A percentile compares a stretch with the other conserved stretches of the same genome.
These are phyloP conservation scores for Trissolcus basalis DNA, from an alignment of 1,140 invertebrate genomes.

Conservation along the genomic window DNA sequence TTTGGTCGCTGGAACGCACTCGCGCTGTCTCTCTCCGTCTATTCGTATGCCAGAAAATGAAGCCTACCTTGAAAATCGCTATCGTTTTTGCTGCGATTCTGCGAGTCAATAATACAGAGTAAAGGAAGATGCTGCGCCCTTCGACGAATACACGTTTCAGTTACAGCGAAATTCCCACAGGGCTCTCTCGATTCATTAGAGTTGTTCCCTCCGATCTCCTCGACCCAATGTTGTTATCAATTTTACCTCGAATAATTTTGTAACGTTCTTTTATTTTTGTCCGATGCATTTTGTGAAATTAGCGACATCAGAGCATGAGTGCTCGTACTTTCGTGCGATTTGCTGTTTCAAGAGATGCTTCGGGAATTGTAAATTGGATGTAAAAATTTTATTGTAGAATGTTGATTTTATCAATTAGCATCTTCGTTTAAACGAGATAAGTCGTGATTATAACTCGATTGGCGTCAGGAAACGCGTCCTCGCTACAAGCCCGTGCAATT, in stretches of 20 bases:
- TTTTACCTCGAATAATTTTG: too few relatives aligned
- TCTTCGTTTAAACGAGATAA: neutral
- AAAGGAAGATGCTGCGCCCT: constrained; percentile 32
- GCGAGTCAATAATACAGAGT: constrained; percentile 42
- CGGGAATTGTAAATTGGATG: too few relatives aligned
- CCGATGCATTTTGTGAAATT: too few relatives aligned
- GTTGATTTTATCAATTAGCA: too few relatives aligned
- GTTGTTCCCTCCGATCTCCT: too few relatives aligned
- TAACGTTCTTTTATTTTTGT: too few relatives aligned
- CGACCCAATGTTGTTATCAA: too few relatives aligned
- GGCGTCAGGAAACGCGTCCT: neutral
- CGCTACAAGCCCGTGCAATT: neutral
- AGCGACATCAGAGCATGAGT: too few relatives aligned
- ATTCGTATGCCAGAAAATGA: constrained; percentile 40
- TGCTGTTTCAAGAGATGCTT: too few relatives aligned
- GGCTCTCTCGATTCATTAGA: neutral
- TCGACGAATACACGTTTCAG: constrained; percentile 41
- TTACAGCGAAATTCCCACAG: constrained; percentile 32
- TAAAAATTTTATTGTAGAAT: too few relatives aligned
- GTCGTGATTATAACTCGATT: neutral
- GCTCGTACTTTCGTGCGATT: too few relatives aligned
- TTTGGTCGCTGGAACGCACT: constrained; percentile 21
- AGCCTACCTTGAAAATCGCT: constrained; percentile 46
- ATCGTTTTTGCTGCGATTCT: constrained; percentile 37
- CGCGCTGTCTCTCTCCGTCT: constrained; percentile 33